Evolutionary conservation across 2,113 vertebrate genomes (phyloP), one percentile per base, ranked within the genome.

Genomic region (Psilopogon haemacephalus): DNA sequence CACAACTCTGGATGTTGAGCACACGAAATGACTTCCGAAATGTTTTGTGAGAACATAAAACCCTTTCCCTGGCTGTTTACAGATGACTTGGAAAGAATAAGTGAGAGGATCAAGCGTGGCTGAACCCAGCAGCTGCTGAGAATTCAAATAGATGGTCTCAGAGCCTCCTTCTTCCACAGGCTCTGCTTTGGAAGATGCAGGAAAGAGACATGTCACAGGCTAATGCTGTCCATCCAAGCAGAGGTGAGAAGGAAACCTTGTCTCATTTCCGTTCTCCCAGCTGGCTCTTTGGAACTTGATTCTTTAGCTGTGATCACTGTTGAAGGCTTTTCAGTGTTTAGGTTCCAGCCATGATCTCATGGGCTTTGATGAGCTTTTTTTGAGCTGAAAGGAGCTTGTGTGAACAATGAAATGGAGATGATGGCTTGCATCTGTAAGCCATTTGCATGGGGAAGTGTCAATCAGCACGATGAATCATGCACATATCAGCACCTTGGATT

Each of bases 11-110:
- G 65, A 44, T 94, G 56, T 69, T 94, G 68, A 84, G 69, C 46
- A 46, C 58, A 71, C 26, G 68, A 63, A 75, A 67, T 67, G 55
- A 52, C 68, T 91, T 91, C 75, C 85, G 59, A 89, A 88, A 55
- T 27, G 4, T 81, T 87, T 79, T 85, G n/a, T 67, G 82, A 87
- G 89, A 94, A 94, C 59, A 96, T 89, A 93, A 95, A 89, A 32
- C 77, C 70, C 50, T 93, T 93, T 86, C 89, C 84, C 56, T 69
- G 77, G 35, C 86, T 89, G 59, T 92, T 95, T 93, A 89, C 89
- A 95, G 77, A 90, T 93, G 92, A 93, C 78, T 93, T 95, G 84
- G 42, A 76, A 46, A 95, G 94, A 94, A 90, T 89, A 94, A 95
- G 64, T 15, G 27, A 92, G 63, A 81, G 37, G 55, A 72, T 93